These are phyloP conservation scores for Smittia aterrima DNA, from an alignment of 2,888 invertebrate species.

Conservation along the genomic window DNA sequence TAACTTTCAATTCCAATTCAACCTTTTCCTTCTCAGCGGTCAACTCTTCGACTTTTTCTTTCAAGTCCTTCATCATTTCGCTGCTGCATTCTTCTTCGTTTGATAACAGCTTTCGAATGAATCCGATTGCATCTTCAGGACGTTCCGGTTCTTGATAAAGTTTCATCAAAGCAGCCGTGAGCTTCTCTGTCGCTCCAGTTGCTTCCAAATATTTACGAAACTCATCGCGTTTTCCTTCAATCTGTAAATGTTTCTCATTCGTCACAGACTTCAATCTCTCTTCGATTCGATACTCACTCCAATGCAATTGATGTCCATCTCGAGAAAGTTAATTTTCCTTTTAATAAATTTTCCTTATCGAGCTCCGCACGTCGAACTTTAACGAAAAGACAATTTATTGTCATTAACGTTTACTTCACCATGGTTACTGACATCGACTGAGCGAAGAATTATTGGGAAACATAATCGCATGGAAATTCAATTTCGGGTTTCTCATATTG, in stretches of 20 bases:
- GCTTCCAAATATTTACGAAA: slow-evolving; percentile 53
- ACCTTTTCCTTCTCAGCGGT: background rate
- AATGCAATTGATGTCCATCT: slow-evolving; percentile 11
- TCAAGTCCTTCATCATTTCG: background rate
- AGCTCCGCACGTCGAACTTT: background rate
- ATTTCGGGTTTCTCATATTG: slow-evolving; percentile 3
- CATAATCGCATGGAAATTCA: slow-evolving; percentile 14
- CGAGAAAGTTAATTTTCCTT: background rate
- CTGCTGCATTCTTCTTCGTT: background rate
- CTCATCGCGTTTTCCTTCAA: slow-evolving; percentile 52
- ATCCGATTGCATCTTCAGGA: slow-evolving; percentile 53
- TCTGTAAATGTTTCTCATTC: slow-evolving; percentile 21
- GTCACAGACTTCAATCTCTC: background rate
- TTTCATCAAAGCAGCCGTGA: slow-evolving; percentile 52
- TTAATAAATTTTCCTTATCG: background rate
- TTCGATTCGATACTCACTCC: background rate
- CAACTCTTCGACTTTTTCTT: background rate
- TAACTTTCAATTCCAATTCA: background rate
- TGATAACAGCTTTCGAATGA: slow-evolving; percentile 51
- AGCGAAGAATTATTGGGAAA: background rate
- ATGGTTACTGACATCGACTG: slow-evolving; percentile 27
- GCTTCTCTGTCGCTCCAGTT: slow-evolving; percentile 52
- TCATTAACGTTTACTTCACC: slow-evolving; percentile 22
- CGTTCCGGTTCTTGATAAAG: slow-evolving; percentile 53
- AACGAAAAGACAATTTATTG: slow-evolving; percentile 12